Conservation (phyloP, 2,888 invertebrate genomes). For the Zhuqinia jingwanae region DNA sequence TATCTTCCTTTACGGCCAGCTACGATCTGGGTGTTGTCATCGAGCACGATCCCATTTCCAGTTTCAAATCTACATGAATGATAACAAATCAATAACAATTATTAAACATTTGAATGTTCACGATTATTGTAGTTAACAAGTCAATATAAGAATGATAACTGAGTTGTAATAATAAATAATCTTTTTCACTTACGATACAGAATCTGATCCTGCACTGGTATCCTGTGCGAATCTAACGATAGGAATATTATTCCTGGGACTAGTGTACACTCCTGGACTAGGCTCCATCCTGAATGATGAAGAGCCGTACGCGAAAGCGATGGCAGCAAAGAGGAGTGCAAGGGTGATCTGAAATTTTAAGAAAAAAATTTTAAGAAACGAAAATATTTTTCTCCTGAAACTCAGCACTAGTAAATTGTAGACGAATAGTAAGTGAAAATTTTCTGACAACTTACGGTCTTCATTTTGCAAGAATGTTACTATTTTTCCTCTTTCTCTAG, state of each 20-base stretch:
- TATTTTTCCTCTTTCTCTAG: neutral
- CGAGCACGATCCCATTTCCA: slow-evolving; percentile 46
- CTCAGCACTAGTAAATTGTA: too few species aligned
- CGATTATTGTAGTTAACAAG: too few species aligned
- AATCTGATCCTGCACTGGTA: slow-evolving; percentile 30
- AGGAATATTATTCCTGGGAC: slow-evolving; percentile 14
- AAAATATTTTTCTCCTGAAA: too few species aligned
- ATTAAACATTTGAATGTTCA: too few species aligned
- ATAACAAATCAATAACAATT: neutral
- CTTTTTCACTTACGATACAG: slow-evolving; percentile 23
- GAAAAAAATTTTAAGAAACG: neutral
- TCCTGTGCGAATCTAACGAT: slow-evolving; percentile 50
- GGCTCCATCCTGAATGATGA: slow-evolving; percentile 41
- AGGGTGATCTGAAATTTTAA: slow-evolving; percentile 36
- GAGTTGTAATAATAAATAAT: too few species aligned
- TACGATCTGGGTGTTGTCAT: slow-evolving; percentile 35
- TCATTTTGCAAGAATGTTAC: slow-evolving; percentile 9
- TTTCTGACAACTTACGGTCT: slow-evolving; percentile 39
- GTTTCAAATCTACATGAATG: slow-evolving; percentile 44
- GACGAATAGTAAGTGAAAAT: neutral
- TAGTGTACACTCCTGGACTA: slow-evolving; percentile 21
- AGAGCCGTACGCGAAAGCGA: slow-evolving; percentile 18
- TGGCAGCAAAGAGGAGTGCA: slow-evolving; percentile 20
- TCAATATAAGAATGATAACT: too few species aligned
- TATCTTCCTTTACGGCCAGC: slow-evolving; percentile 47